Evolutionary conservation across 1,140 invertebrate genomes (phyloP).

Genomic region (Achroia grisella): DNA sequence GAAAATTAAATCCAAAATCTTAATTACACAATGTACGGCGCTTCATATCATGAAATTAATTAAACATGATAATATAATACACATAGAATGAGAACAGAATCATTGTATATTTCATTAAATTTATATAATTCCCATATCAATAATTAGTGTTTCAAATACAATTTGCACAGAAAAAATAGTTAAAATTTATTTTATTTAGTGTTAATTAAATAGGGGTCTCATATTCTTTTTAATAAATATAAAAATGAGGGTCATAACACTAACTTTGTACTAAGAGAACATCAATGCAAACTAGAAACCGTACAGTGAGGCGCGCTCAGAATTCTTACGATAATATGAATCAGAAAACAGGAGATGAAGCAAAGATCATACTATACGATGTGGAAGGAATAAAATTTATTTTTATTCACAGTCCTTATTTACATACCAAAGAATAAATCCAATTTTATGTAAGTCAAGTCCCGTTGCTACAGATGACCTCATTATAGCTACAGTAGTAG

Average conservation of each 20-base stretch:
- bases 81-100: too few species aligned
- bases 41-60: too few species aligned
- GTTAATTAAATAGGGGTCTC: background rate
- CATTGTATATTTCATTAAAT: too few species aligned
- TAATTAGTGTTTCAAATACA: background rate
- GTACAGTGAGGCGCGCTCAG: constrained; percentile 1
- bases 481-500: too few species aligned
- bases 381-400: constrained; percentile 16
- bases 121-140: too few species aligned
- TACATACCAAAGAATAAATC: too few species aligned
- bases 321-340: constrained; percentile 18
- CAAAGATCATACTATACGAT: constrained; percentile 14
- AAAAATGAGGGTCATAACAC: background rate
- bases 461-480: too few species aligned
- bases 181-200: background rate
- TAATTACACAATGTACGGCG: too few species aligned
- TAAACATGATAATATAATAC: too few species aligned
- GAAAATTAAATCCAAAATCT: too few species aligned
- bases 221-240: background rate
- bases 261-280: background rate
- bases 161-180: background rate
- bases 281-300: background rate
- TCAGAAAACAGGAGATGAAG: constrained; percentile 11
- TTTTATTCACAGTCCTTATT: background rate
- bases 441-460: too few species aligned